Evolutionary conservation across 2,113 vertebrate genomes (phyloP).

Genomic region (Thunnus maccoyii): DNA sequence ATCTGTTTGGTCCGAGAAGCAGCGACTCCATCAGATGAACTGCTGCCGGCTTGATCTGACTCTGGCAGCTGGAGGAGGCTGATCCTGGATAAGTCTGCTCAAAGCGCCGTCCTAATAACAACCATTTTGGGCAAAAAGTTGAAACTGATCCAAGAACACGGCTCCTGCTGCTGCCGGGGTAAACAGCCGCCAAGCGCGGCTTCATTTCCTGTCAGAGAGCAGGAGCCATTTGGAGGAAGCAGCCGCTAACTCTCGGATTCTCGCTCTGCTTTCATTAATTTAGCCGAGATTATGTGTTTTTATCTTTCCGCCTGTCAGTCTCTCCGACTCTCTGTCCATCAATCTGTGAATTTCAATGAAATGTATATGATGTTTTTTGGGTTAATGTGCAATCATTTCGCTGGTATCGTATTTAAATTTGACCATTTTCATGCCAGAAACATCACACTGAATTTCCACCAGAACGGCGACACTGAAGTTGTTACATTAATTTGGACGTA

Average conservation of each 20-base stretch:
- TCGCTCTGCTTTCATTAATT: conserved; percentile 64
- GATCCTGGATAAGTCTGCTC: conserved; percentile 73
- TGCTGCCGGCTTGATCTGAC: conserved; percentile 34
- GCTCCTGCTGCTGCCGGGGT: conserved; percentile 33
- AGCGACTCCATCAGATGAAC: conserved; percentile 24
- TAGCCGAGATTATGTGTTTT: conserved; percentile 60
- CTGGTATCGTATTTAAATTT: background rate
- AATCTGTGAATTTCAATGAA: background rate
- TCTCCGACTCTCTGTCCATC: background rate
- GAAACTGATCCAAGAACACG: conserved; percentile 68
- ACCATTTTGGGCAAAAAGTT: conserved; percentile 71
- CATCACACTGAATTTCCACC: background rate
- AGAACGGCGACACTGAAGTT: background rate
- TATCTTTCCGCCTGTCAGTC: background rate
- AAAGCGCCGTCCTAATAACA: conserved; percentile 66
- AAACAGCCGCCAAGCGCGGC: conserved; percentile 46
- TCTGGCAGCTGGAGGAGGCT: conserved; percentile 66
- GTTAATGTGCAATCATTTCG: background rate
- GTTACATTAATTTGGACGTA: background rate
- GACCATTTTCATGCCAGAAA: background rate
- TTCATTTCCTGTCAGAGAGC: conserved; percentile 69
- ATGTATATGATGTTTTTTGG: background rate
- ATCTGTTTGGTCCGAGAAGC: conserved; percentile 42
- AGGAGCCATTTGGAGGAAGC: conserved; percentile 57
- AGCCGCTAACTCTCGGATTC: conserved; percentile 39